Percentiles rank a stretch among this genome's conserved stretches.
phyloP scores from a whole-genome alignment of 1,140 invertebrate genomes.

The Rhagoletis pomonella region DNA sequence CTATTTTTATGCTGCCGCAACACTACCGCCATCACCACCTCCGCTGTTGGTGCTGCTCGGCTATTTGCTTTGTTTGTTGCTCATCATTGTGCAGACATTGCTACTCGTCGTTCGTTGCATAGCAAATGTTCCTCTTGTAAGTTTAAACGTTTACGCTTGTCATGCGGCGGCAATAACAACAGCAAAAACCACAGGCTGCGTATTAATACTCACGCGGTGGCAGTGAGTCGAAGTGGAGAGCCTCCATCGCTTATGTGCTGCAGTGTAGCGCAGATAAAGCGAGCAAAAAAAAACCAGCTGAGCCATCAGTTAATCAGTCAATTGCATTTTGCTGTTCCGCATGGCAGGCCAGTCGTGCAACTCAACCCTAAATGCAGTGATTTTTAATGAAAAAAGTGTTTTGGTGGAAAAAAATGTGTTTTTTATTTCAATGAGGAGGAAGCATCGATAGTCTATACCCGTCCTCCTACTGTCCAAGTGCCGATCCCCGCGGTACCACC shows the following conservation, averaged over 20 bases:
- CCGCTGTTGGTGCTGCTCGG: neutral
- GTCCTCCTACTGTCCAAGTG: too few relatives aligned
- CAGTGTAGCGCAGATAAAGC: neutral
- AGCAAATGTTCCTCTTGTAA: constrained; percentile 5
- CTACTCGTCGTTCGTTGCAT: neutral
- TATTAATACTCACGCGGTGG: neutral
- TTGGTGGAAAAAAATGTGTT: too few relatives aligned
- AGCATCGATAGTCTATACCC: too few relatives aligned
- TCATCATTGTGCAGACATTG: neutral
- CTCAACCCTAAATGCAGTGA: neutral
- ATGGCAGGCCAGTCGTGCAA: constrained; percentile 8
- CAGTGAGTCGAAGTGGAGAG: neutral
- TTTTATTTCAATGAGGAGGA: too few relatives aligned
- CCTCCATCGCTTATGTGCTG: constrained; percentile 4
- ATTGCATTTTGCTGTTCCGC: constrained; percentile 36
- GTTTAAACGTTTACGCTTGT: constrained; percentile 45
- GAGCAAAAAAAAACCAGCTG: neutral
- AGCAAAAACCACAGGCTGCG: neutral
- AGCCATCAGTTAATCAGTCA: constrained; percentile 43
- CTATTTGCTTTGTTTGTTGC: neutral
- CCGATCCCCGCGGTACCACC: too few relatives aligned
- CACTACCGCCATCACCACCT: neutral
- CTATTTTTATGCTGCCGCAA: constrained; percentile 38
- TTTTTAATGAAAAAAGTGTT: too few relatives aligned
- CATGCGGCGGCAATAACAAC: constrained; percentile 44